phyloP scores from a whole-genome alignment of 2,888 invertebrate genomes.

The Stomorhina lunata region DNA sequence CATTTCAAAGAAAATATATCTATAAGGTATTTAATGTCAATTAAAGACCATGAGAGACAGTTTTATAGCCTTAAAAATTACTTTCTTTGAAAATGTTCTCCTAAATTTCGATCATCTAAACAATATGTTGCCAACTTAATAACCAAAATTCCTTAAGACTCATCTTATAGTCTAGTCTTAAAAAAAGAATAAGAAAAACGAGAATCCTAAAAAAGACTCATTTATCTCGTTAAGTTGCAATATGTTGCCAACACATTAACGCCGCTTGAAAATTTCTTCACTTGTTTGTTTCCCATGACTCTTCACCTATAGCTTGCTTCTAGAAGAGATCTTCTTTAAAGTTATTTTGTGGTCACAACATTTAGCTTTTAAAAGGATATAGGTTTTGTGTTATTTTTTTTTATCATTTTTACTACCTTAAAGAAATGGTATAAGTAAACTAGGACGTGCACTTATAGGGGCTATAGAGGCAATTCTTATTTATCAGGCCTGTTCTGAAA shows the following conservation, averaged over 20 bases:
- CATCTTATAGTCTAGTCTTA: neutral
- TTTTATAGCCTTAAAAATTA: too few relatives aligned
- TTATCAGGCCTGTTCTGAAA: too few relatives aligned
- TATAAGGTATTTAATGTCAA: too few relatives aligned
- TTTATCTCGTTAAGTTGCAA: conserved; percentile 52
- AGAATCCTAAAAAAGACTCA: neutral
- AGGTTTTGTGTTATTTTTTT: neutral
- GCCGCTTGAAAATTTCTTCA: conserved; percentile 40
- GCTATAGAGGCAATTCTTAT: too few relatives aligned
- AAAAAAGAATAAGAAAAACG: neutral
- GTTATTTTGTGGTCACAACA: conserved; percentile 25
- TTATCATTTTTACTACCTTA: neutral
- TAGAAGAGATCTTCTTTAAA: neutral
- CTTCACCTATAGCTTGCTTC: neutral
- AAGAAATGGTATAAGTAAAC: neutral
- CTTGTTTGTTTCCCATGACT: neutral
- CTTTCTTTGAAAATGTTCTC: too few relatives aligned
- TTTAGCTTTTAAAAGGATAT: conserved; percentile 23
- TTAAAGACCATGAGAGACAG: too few relatives aligned
- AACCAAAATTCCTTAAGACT: neutral
- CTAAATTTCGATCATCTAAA: too few relatives aligned
- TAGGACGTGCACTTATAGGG: too few relatives aligned
- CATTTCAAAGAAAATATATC: too few relatives aligned
- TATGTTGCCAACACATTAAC: conserved; percentile 64
- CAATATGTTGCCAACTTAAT: neutral